These are phyloP conservation scores for Cyanistes caeruleus DNA, from an alignment of 2,113 vertebrate genomes.

Conservation along the genomic window DNA sequence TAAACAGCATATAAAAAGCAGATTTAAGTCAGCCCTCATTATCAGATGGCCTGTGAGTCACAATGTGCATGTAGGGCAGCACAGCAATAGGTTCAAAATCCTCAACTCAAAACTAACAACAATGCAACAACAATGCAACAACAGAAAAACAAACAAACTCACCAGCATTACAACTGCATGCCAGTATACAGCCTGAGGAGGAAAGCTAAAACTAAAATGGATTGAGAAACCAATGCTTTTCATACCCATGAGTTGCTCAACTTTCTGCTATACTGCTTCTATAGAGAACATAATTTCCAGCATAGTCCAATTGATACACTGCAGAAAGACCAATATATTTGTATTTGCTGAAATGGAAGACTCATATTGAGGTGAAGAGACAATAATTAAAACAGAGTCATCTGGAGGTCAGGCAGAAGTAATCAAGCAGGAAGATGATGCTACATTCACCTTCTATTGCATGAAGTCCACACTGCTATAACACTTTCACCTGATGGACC, in stretches of 20 bases:
- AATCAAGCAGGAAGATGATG: background rate
- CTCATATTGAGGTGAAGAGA: background rate
- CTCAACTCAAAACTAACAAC: background rate
- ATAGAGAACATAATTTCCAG: background rate
- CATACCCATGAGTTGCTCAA: background rate
- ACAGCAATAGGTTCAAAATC: fast-evolving
- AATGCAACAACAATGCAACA: fast-evolving
- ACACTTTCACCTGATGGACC: background rate
- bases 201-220: background rate
- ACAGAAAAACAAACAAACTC: background rate
- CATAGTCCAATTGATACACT: background rate
- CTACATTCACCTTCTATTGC: background rate
- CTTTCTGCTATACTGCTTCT: background rate
- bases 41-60: background rate
- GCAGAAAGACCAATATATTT: background rate
- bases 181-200: background rate
- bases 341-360: background rate
- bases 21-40: background rate
- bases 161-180: background rate
- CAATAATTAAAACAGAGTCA: background rate
- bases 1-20: background rate
- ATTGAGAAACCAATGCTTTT: background rate
- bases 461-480: background rate
- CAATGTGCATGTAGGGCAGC: fast-evolving
- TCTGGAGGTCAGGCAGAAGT: background rate